Evolutionary conservation across 2,113 vertebrate species (phyloP).

Genomic region (Leucopsar rothschildi): DNA sequence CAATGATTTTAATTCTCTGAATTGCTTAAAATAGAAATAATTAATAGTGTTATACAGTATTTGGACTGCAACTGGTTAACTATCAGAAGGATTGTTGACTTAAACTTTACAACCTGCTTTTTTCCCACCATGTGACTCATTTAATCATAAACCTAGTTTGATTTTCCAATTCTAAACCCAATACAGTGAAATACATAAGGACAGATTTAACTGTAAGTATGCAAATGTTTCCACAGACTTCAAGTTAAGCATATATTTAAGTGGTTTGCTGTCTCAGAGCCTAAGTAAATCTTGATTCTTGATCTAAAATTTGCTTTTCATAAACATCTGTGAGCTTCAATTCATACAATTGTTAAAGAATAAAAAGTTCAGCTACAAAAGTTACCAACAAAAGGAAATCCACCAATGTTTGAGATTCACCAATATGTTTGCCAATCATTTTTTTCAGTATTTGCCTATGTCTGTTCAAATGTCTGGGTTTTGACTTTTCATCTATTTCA

Average conservation of each 20-base stretch:
- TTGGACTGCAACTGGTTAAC: background rate
- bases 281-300: conserved; percentile 32
- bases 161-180: background rate
- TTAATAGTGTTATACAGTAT: background rate
- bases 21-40: background rate
- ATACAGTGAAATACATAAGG: background rate
- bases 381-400: conserved; percentile 39
- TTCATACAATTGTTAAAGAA: background rate
- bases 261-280: background rate
- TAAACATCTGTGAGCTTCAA: conserved; percentile 34
- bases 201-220: conserved; percentile 6
- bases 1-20: background rate
- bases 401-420: conserved; percentile 22
- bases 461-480: conserved; percentile 55
- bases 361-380: conserved; percentile 41
- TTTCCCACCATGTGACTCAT: background rate
- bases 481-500: conserved; percentile 47
- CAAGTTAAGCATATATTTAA: conserved; percentile 30
- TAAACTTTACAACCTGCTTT: background rate
- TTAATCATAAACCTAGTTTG: background rate
- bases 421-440: conserved; percentile 49
- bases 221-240: conserved; percentile 37
- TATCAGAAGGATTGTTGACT: background rate
- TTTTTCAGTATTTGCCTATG: conserved; percentile 34
- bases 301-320: conserved; percentile 54